A percentile compares a stretch with the other conserved stretches of the same genome.
phyloP scores from a whole-genome alignment of 1,140 invertebrate species.

The Frieseomelitta varia region DNA sequence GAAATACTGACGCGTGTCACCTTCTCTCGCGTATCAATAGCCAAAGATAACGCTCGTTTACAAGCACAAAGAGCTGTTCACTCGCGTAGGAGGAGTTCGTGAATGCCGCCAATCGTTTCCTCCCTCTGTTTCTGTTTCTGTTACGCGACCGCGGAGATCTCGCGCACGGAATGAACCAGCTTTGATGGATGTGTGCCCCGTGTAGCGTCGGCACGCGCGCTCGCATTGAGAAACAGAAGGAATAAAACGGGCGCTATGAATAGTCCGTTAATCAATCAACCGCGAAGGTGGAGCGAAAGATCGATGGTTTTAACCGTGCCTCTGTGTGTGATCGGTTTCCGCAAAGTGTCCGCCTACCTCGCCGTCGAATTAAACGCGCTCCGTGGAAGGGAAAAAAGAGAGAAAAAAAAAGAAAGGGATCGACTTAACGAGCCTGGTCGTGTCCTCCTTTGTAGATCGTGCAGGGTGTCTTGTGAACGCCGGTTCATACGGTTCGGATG shows the following conservation, averaged over 20 bases:
- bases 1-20: neutral
- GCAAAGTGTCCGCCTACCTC: neutral
- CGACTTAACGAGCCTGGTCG: neutral
- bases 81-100: constrained; percentile 17
- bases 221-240: constrained; percentile 18
- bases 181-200: constrained; percentile 43
- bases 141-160: neutral
- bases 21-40: constrained; percentile 11
- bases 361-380: neutral
- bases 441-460: neutral
- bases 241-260: constrained; percentile 32
- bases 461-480: neutral
- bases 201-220: neutral
- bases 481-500: too few relatives aligned
- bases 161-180: constrained; percentile 31
- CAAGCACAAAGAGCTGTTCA: constrained; percentile 9
- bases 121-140: neutral
- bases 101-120: constrained; percentile 5
- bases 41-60: constrained; percentile 45
- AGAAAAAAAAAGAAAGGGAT: neutral
- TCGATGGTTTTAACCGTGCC: constrained; percentile 29
- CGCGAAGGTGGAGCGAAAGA: constrained; percentile 37
- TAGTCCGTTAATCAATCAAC: constrained; percentile 48
- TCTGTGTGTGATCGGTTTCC: constrained; percentile 8
- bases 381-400: neutral